Base-by-base conservation (phyloP, 37 sponge, comb jelly and placozoan species). In the Geodia barretti region DNA sequence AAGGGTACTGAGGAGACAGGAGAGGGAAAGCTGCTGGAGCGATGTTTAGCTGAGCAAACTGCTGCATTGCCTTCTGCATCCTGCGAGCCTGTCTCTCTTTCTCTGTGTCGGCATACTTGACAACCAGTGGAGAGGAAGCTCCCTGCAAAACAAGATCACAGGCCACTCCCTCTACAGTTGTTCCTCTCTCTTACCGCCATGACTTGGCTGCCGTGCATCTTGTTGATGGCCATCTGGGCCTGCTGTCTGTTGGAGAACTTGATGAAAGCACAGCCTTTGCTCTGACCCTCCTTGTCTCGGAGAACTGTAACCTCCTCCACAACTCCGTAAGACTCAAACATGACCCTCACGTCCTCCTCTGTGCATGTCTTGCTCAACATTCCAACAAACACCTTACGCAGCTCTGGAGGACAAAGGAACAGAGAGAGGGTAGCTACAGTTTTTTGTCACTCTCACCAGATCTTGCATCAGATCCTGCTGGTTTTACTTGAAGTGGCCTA, bases 381-480 rank as follows among this genome's bases (percentile, higher is more conserved):
- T 17, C 99, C 99, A 37, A 98, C 92, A 86, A 98, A 98, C 42
- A 98, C 91, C 67, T 98, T 98, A 47, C 99, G 82, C 26, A 91
- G 79, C 82, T 96, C 99, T 84, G 91, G 94, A 91, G 77, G 78
- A 58, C 26, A 38, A 30, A n/a, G 40, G 21, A 21, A 75, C 31
- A 59, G 60, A 59, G 25, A 75, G 9, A 43, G 36, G 30, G 41
- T 9, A 26, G 30, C 60, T 36, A 43, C 23, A 25, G 38, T 25
- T 28, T 25, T 3, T 33, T 8, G 36, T 14, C 34, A 4, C 24
- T 24, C 36, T 24, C 41, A 93, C 94, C 90, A 78, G 90, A 84
- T 60, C 89, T 40, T 37, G 87, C 93, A 79, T 96, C 96, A 35
- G 92, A 73, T 5, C 96, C 95, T 4, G 98, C 93, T 34, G 94